These are phyloP conservation scores for Paracanthobrama guichenoti DNA, from an alignment of 2,113 vertebrate genomes.

Conservation along the genomic window DNA sequence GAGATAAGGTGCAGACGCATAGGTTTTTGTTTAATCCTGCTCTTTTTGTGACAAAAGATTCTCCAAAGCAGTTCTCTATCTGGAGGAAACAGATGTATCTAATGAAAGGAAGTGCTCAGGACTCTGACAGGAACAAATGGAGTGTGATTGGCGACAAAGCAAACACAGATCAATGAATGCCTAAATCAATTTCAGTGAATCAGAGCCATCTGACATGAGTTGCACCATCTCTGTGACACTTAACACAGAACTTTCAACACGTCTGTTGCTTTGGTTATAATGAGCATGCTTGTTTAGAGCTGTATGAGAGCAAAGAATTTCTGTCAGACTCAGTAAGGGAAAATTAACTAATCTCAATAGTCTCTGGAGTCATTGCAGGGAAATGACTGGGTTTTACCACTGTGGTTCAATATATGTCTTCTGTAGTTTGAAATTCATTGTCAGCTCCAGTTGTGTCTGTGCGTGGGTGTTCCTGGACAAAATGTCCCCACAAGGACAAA, in stretches of 20 bases:
- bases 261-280: slow-evolving; percentile 19
- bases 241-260: neutral
- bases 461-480: too few species aligned
- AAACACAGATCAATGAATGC: slow-evolving; percentile 7
- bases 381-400: neutral
- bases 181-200: slow-evolving; percentile 12
- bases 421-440: neutral
- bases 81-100: slow-evolving; percentile 9
- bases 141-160: slow-evolving; percentile 13
- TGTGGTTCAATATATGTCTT: neutral
- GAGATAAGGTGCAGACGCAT: neutral
- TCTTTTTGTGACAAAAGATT: neutral
- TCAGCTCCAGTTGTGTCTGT: too few species aligned
- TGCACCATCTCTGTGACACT: slow-evolving; percentile 36
- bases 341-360: slow-evolving; percentile 5
- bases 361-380: neutral
- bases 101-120: neutral
- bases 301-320: neutral
- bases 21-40: neutral
- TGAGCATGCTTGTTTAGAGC: slow-evolving; percentile 9
- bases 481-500: too few species aligned
- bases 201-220: slow-evolving; percentile 31
- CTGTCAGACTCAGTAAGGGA: neutral
- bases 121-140: slow-evolving; percentile 17
- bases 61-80: neutral